Evolutionary conservation across 2,888 invertebrate genomes (phyloP).

Genomic region (Rapana venosa): DNA sequence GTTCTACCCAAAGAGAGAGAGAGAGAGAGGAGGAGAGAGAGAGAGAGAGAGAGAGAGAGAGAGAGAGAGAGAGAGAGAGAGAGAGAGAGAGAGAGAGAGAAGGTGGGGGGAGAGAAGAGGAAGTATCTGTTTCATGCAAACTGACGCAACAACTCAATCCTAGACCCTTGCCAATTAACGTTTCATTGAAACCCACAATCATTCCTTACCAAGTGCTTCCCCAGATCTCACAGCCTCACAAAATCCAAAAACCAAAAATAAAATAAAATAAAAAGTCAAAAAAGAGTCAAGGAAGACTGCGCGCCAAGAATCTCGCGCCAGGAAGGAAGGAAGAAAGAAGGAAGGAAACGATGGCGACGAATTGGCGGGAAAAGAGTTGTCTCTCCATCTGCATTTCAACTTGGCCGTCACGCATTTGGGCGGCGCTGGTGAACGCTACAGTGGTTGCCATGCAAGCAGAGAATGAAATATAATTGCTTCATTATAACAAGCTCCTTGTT

Average conservation of each 20-base stretch:
- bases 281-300: no score
- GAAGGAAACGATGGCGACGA: constrained; percentile 22
- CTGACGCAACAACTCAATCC: constrained; percentile 30
- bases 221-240: background rate
- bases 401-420: constrained; percentile 21
- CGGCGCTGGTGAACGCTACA: constrained; percentile 29
- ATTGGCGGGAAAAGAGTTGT: background rate
- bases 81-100: background rate
- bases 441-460: constrained; percentile 35
- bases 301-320: no score
- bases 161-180: constrained; percentile 20
- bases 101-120: background rate
- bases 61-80: no score
- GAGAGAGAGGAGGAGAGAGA: no score
- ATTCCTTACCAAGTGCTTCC: background rate
- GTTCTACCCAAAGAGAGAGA: no score
- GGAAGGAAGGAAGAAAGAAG: background rate
- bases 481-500: constrained; percentile 34
- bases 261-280: no score
- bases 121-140: constrained; percentile 19
- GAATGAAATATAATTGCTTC: constrained; percentile 40
- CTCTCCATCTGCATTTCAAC: constrained; percentile 9
- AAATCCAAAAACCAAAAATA: no score
- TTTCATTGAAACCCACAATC: constrained; percentile 16
- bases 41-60: no score